phyloP scores from a whole-genome alignment of 2,797 vertebrate genomes.

The Nyctalus aviator region DNA sequence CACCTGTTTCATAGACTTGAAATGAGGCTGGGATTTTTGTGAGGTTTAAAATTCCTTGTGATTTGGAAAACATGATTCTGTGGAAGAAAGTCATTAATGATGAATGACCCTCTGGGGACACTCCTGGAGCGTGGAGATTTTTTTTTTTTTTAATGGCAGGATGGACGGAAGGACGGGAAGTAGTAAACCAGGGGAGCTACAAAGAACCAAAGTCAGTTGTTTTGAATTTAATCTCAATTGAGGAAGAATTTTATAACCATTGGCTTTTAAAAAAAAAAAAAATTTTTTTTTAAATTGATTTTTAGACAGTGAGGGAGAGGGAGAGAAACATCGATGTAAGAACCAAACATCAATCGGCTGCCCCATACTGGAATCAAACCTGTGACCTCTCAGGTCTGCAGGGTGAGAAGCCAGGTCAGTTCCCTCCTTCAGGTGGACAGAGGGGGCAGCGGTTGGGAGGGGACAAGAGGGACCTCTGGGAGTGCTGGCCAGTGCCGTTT shows the following conservation, averaged over 20 bases:
- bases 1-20: neutral
- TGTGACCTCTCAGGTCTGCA: neutral
- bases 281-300: neutral
- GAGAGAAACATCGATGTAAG: neutral
- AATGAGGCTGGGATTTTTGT: constrained; percentile 33
- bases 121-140: neutral
- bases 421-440: neutral
- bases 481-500: neutral
- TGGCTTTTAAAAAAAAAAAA: too few relatives aligned
- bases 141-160: constrained; percentile 50
- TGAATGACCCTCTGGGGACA: constrained; percentile 53
- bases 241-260: constrained; percentile 23
- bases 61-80: constrained; percentile 64
- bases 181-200: neutral
- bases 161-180: neutral
- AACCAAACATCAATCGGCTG: neutral
- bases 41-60: constrained; percentile 57
- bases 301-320: neutral
- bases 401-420: neutral
- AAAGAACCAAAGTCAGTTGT: constrained; percentile 40
- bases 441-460: neutral
- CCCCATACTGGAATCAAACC: neutral
- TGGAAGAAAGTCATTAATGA: constrained; percentile 75
- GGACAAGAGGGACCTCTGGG: neutral
- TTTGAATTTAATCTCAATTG: constrained; percentile 45